Evolutionary conservation across 2,888 invertebrate species (phyloP), one percentile per base, ranked within the genome.

Genomic region (Drosophila eohydei): DNA sequence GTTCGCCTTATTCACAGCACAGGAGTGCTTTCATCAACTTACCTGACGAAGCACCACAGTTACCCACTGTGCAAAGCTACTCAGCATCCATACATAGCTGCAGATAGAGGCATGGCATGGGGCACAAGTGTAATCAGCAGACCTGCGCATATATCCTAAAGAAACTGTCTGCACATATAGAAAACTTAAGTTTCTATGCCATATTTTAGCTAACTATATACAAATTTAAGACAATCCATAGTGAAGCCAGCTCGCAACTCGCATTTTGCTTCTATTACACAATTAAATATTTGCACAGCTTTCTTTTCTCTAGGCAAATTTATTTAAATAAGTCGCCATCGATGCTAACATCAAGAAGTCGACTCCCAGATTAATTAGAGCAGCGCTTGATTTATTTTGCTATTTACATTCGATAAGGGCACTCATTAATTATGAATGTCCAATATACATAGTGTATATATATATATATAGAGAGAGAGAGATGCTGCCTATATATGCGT

Each of bases 271-370:
- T 28, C 4, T 28, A 14, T 26, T 26, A 6, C 9, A 14, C 38
- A 36, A 21, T 46, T 28, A 38, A 36, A 16, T 38, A 30, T 58
- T 57, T 57, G 16, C 16, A n/a, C 28, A 14, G 38, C 5, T 28
- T 48, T n/a, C 8, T 46, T 46, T n/a, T 5, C 11, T 46, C 7
- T 16, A 9, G 51, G 61, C 67, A 63, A 78, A 77, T 77, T 77
- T 71, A 77, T 78, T 78, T 74, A 77, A 74, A 76, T 68, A 69
- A 68, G 57, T 64, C 59, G 61, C 68, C 72, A 68, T 68, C 62
- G 60, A 52, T 67, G 54, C 46, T 56, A 68, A 48, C 74, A 64
- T 69, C 74, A 73, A 74, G 73, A 73, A 63, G 73, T 73, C 58
- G 63, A 63, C 71, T 50, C 66, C 44, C 59, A 74, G 67, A 76